Evolutionary conservation across 2,113 vertebrate genomes (phyloP).

Genomic region (Mesocricetus auratus): DNA sequence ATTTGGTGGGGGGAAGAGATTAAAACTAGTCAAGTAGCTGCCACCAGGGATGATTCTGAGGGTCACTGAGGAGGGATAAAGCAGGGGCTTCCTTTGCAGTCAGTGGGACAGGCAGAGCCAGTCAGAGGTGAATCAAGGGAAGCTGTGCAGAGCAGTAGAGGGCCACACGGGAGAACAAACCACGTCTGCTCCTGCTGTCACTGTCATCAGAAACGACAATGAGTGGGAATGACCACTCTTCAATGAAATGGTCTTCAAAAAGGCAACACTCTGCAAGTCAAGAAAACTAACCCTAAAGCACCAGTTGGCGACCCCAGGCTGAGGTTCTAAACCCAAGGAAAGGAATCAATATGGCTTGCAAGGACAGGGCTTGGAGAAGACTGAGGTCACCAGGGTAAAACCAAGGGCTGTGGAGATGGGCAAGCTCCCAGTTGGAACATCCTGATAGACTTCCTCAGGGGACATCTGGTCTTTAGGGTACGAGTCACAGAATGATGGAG

Average conservation of each 20-base stretch:
- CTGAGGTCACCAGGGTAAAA: not conserved
- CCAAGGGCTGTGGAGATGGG: rapidly evolving
- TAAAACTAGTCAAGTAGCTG: not conserved
- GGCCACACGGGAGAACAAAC: too few species aligned
- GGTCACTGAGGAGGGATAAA: not conserved
- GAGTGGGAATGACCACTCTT: not conserved
- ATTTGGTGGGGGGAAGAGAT: not conserved
- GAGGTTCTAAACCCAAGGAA: not conserved
- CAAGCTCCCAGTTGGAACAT: too few species aligned
- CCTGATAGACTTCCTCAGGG: rapidly evolving
- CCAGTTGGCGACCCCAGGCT: too few species aligned
- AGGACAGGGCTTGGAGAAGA: not conserved
- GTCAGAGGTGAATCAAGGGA: too few species aligned
- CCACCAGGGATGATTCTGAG: too few species aligned
- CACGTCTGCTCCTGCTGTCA: not conserved
- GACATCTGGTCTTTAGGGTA: too few species aligned
- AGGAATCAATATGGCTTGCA: not conserved
- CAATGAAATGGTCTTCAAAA: not conserved
- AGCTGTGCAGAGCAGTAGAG: not conserved
- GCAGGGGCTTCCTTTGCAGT: not conserved
- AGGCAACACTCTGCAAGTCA: not conserved
- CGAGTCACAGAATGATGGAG: rapidly evolving
- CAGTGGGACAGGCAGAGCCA: too few species aligned
- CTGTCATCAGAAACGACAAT: not conserved
- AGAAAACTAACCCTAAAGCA: not conserved